Conservation (phyloP, 2,113 vertebrate species). For the human (Homo sapiens) region DNA sequence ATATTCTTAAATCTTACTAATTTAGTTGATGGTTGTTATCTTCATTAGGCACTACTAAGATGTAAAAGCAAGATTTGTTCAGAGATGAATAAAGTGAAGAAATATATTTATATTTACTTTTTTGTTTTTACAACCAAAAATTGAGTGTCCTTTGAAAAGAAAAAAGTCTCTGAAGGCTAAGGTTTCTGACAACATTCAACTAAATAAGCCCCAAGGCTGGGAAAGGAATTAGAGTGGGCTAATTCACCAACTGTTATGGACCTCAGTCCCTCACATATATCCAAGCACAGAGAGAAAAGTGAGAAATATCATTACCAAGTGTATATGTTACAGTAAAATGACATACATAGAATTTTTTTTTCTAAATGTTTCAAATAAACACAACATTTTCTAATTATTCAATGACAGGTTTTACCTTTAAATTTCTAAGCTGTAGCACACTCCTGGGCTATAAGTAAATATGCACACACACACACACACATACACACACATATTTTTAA, state of each 20-base stretch:
- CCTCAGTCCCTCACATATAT: not conserved
- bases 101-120: not conserved
- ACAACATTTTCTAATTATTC: constrained; percentile 72
- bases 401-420: constrained; percentile 67
- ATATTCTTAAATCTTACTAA: not conserved
- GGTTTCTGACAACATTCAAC: not conserved
- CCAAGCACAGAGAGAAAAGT: not conserved
- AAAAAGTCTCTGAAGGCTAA: not conserved
- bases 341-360: constrained; percentile 21
- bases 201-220: not conserved
- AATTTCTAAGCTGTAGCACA: constrained; percentile 61
- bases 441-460: constrained; percentile 27
- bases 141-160: not conserved
- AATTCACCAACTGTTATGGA: not conserved
- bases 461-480: not conserved
- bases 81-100: not conserved
- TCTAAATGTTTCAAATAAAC: constrained; percentile 29
- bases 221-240: not conserved
- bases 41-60: not conserved
- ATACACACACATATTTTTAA: not conserved
- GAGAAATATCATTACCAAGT: not conserved
- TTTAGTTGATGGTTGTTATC: not conserved
- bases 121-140: not conserved
- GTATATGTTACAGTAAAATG: not conserved
- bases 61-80: not conserved